A percentile compares a stretch with the other conserved stretches of the same genome.
Evolutionary conservation across 2,888 invertebrate genomes (phyloP).

Genomic region (Drosophila siamana): DNA sequence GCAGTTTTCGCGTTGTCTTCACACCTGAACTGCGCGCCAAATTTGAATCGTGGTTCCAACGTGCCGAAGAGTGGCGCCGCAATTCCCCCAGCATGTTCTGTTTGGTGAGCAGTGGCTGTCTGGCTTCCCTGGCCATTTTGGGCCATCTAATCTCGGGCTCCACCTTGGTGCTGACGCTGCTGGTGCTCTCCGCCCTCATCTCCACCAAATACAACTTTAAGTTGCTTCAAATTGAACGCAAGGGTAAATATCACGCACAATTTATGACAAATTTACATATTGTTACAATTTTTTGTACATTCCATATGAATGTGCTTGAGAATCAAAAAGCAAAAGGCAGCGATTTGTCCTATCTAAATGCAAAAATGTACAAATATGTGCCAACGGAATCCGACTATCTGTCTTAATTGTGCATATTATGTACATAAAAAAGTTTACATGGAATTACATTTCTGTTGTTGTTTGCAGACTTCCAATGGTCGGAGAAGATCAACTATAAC

Average conservation of each 20-base stretch:
- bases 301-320: too few relatives aligned
- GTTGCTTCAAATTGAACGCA: conserved; percentile 78
- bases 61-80: conserved; percentile 68
- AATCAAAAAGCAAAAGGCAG: too few relatives aligned
- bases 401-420: too few relatives aligned
- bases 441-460: too few relatives aligned
- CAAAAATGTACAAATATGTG: too few relatives aligned
- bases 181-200: conserved; percentile 78
- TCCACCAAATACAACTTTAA: conserved; percentile 83
- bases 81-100: conserved; percentile 81
- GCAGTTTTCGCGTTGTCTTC: conserved; percentile 77
- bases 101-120: conserved; percentile 61
- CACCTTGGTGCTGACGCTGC: conserved; percentile 76
- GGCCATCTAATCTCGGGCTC: conserved; percentile 83
- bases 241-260: conserved; percentile 74
- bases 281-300: too few relatives aligned
- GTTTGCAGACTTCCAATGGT: conserved; percentile 70
- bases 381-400: too few relatives aligned
- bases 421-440: too few relatives aligned
- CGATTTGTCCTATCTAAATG: too few relatives aligned
- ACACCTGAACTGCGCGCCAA: conserved; percentile 79
- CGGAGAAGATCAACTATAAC: conserved; percentile 71
- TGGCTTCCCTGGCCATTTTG: conserved; percentile 77
- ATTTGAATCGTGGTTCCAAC: conserved; percentile 55
- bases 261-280: too few relatives aligned